These are phyloP conservation scores for Sphaerophoria taeniata DNA, from an alignment of 2,888 invertebrate species.

Conservation along the genomic window DNA sequence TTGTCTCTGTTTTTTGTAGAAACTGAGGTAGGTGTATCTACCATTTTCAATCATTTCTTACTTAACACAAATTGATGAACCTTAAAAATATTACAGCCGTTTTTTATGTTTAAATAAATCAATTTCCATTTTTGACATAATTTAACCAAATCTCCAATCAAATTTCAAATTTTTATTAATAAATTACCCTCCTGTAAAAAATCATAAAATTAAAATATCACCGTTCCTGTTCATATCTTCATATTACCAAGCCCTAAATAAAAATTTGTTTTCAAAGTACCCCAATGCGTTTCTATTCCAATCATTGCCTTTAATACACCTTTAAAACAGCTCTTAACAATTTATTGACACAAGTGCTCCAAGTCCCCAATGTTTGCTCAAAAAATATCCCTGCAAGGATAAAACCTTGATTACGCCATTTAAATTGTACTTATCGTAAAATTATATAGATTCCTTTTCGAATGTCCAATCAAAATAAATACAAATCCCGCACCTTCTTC, in stretches of 20 bases:
- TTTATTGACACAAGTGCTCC: slow-evolving; percentile 43
- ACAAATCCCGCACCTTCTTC: slow-evolving; percentile 20
- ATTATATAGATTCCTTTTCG: slow-evolving; percentile 47
- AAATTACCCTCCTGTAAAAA: background rate
- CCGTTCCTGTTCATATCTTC: slow-evolving; percentile 35
- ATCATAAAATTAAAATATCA: slow-evolving; percentile 3
- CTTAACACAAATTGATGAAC: no score
- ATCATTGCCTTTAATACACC: slow-evolving; percentile 15
- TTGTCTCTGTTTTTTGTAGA: no score
- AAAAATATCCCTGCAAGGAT: background rate
- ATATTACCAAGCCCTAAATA: slow-evolving; percentile 18
- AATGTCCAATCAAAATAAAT: slow-evolving; percentile 39
- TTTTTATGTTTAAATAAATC: background rate
- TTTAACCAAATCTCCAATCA: background rate
- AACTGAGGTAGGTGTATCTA: no score
- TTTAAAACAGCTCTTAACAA: slow-evolving; percentile 26
- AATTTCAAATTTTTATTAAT: slow-evolving; percentile 1
- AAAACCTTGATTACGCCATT: slow-evolving; percentile 66
- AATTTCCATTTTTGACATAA: slow-evolving; percentile 6
- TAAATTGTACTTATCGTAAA: slow-evolving; percentile 72
- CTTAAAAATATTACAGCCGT: background rate
- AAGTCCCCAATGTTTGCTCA: slow-evolving; percentile 32
- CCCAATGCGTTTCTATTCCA: slow-evolving; percentile 42
- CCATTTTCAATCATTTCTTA: no score
- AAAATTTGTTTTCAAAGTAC: slow-evolving; percentile 25